Percentiles rank a stretch among this genome's conserved stretches.
Conservation (phyloP, 2,888 invertebrate species). For the Ametastegia equiseti region DNA sequence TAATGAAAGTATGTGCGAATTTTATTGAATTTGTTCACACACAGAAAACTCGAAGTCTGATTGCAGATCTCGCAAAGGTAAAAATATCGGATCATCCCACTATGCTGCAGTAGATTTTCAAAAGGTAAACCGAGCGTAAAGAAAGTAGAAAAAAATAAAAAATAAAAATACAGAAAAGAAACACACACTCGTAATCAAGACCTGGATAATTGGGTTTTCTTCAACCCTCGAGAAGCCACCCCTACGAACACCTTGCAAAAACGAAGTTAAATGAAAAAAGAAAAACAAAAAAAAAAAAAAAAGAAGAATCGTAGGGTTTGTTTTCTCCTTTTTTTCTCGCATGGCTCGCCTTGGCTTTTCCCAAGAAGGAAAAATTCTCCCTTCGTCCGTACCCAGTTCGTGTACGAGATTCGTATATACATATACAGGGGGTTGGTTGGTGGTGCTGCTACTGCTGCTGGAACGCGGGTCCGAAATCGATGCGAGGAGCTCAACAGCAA, state of each 20-base stretch:
- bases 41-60: too few relatives aligned
- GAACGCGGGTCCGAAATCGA: constrained; percentile 37
- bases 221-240: neutral
- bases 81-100: too few relatives aligned
- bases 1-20: too few relatives aligned
- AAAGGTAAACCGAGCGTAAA: neutral
- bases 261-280: neutral
- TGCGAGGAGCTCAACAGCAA: constrained; percentile 22
- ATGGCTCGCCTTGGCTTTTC: neutral
- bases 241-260: neutral
- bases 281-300: neutral
- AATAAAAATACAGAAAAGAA: neutral
- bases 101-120: too few relatives aligned
- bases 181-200: neutral
- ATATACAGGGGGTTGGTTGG: neutral
- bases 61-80: too few relatives aligned
- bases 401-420: neutral
- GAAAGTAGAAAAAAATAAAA: too few relatives aligned
- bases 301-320: neutral
- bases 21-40: too few relatives aligned
- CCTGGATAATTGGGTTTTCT: constrained; percentile 20
- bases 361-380: neutral
- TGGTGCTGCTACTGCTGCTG: too few relatives aligned
- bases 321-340: neutral
- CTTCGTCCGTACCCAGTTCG: neutral